Percentiles rank a stretch among this genome's conserved stretches.
phyloP scores from a whole-genome alignment of 2,113 vertebrate genomes.

The Equus przewalskii region DNA sequence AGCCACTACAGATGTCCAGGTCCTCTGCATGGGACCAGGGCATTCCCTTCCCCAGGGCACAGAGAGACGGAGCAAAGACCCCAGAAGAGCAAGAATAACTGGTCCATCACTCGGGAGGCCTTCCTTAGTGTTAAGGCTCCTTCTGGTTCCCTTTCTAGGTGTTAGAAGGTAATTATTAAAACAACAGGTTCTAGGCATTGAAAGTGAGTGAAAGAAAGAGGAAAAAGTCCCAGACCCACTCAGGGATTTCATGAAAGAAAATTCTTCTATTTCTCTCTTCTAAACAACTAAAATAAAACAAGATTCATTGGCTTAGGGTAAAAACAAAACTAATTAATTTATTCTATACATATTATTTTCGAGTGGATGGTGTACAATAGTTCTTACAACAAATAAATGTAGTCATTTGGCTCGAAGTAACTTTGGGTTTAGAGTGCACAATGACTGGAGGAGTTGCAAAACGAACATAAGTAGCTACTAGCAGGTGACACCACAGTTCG shows the following conservation, averaged over 20 bases:
- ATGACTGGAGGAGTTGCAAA: neutral
- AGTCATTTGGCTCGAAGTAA: neutral
- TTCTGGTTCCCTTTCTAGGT: neutral
- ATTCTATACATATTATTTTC: neutral
- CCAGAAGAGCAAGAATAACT: neutral
- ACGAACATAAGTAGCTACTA: neutral
- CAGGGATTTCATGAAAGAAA: neutral
- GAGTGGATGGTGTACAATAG: neutral
- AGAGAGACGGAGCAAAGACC: neutral
- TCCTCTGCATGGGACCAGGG: slow-evolving; percentile 48
- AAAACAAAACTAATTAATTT: slow-evolving; percentile 7
- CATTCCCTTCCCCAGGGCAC: slow-evolving; percentile 69
- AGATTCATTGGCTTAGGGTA: neutral
- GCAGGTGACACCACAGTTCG: neutral
- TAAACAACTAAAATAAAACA: slow-evolving; percentile 42
- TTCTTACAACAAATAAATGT: neutral
- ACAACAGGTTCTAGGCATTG: neutral
- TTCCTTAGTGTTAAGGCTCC: neutral
- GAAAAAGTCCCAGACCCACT: neutral
- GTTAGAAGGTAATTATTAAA: neutral
- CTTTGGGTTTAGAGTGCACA: neutral
- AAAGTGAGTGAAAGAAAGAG: neutral
- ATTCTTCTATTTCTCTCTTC: neutral
- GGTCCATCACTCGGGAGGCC: neutral
- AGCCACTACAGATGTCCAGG: slow-evolving; percentile 65